phyloP scores from a whole-genome alignment of 2,888 invertebrate species.

The Trachelus stipa region DNA sequence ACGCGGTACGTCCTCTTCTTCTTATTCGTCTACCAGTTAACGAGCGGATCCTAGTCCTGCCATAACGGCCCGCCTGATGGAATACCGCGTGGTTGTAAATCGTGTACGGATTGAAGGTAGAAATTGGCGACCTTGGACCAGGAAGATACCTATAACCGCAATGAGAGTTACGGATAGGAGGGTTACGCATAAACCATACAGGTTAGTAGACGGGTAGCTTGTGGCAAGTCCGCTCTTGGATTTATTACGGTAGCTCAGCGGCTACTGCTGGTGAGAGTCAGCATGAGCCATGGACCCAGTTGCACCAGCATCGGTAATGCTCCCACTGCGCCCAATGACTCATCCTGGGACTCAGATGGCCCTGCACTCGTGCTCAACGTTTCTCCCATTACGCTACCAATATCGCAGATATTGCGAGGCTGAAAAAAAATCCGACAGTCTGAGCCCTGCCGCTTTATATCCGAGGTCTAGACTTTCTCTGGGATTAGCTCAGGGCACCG shows the following conservation, averaged over 20 bases:
- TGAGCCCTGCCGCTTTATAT: conserved; percentile 3
- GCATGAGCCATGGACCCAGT: conserved; percentile 43
- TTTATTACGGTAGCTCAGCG: neutral
- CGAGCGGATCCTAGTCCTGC: neutral
- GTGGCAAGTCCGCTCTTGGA: neutral
- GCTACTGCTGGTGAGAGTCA: conserved; percentile 26
- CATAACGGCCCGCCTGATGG: neutral
- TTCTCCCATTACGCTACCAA: conserved; percentile 52
- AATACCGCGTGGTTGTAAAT: neutral
- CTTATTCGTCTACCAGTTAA: neutral
- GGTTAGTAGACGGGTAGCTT: neutral
- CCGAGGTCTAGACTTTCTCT: neutral
- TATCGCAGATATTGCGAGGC: conserved; percentile 41
- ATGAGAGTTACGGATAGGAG: neutral
- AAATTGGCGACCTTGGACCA: neutral
- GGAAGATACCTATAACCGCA: neutral
- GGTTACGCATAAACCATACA: neutral
- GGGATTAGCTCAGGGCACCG: neutral
- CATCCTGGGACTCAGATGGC: conserved; percentile 58
- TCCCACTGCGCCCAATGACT: conserved; percentile 56
- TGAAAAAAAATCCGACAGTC: conserved; percentile 3
- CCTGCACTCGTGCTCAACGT: conserved; percentile 40
- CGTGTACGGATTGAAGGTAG: neutral
- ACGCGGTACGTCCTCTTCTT: neutral
- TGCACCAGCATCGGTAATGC: conserved; percentile 46